Base-by-base conservation (phyloP, 1,140 invertebrate genomes). In the Thalassaphorura encarpata region DNA sequence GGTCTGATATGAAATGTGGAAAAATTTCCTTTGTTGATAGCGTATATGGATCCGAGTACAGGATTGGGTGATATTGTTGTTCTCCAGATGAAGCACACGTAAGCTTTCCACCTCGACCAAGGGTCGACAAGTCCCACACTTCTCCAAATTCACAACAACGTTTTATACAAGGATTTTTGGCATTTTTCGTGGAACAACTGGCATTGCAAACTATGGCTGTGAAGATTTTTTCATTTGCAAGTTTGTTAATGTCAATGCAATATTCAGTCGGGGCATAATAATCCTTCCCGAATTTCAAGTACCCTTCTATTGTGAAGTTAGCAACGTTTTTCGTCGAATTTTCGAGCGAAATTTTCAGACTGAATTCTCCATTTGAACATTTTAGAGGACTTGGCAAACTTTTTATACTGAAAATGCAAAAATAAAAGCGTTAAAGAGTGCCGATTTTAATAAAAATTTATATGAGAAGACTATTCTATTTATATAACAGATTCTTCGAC, bases 101-200 rank as follows among this genome's bases (percentile, higher is more conserved):
- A n/a, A 41, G 16, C 1, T 19, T 28, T 18, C 21, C 39, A 15
- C 21, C 31, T 50, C 42, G 19, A n/a, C 5, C 19, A 11, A 29
- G 15, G n/a, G 16, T 3, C 6, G 15, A 19, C 46, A 53, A 28
- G 21, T 58, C 36, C 50, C 45, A 58, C 19, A 54, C 56, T 42
- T 58, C 23, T 8, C 28, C 45, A 2, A 54, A 16, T 3, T 39
- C 42, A 43, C 56, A 58, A 26, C 56, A 58, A 27, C 52, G 51
- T 39, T n/a, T 47, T 2, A 58, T 29, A 23, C 56, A 58, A 21
- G 56, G 56, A 18, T 43, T 6, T 8, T 43, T 19, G 18, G 8
- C 18, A 43, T 16, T 43, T 6, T 28, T 40, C n/a, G 13, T n/a
- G 5, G 27, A 19, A 21, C 42, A 53, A 0, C 33, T 58, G 3